A percentile compares a stretch with the other conserved stretches of the same genome.
Conservation (phyloP, 2,113 vertebrate species). For the Microcebus tavaratra region DNA sequence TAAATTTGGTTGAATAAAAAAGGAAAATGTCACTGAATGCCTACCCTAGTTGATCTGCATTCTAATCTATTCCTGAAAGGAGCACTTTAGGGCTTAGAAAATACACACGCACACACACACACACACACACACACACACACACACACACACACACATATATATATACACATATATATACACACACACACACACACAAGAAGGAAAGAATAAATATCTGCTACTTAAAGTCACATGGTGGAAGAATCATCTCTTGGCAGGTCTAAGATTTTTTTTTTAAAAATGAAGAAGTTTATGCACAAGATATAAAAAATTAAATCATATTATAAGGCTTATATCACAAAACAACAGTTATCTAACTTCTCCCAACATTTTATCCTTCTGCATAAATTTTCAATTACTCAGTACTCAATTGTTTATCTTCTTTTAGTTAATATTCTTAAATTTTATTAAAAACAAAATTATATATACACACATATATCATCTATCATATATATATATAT, state of each 20-base stretch:
- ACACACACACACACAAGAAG: background rate
- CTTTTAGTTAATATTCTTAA: background rate
- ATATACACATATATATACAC: too few species aligned
- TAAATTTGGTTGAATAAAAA: background rate
- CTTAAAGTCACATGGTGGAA: background rate
- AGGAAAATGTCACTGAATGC: conserved; percentile 9
- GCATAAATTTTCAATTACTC: background rate
- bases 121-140: background rate
- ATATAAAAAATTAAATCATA: background rate
- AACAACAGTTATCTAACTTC: background rate
- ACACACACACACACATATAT: background rate
- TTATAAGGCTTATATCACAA: background rate
- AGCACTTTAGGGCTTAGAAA: background rate
- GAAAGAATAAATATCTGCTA: background rate
- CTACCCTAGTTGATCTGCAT: background rate
- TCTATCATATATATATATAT: background rate
- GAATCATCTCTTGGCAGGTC: background rate
- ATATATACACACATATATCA: background rate
- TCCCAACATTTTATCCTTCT: background rate
- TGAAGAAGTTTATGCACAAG: background rate
- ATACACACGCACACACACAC: too few species aligned
- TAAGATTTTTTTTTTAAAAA: background rate
- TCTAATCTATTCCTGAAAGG: background rate
- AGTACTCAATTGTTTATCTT: background rate
- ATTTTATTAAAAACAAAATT: background rate